phyloP scores from a whole-genome alignment of 2,888 invertebrate genomes.

The Sympetrum striolatum region DNA sequence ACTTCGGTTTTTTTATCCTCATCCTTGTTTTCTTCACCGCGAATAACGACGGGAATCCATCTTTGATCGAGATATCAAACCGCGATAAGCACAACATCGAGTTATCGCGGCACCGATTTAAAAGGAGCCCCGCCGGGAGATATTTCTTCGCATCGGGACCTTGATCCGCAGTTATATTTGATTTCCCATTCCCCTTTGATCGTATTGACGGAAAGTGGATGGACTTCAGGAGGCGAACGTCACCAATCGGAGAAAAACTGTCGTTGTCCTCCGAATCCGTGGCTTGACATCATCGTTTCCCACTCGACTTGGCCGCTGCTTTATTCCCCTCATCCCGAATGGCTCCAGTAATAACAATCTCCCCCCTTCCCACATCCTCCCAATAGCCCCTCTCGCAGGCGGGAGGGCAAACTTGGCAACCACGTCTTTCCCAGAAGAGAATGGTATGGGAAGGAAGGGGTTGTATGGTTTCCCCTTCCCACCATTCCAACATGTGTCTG shows the following conservation, averaged over 20 bases:
- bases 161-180: too few species aligned
- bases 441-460: background rate
- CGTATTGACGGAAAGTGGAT: too few species aligned
- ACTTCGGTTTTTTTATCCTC: too few species aligned
- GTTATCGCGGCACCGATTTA: too few species aligned
- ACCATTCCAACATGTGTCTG: slow-evolving; percentile 35
- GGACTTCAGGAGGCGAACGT: background rate
- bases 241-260: background rate
- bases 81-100: too few species aligned
- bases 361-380: background rate
- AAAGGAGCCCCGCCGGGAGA: too few species aligned
- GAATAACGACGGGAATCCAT: too few species aligned
- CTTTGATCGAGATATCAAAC: too few species aligned
- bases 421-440: slow-evolving; percentile 3
- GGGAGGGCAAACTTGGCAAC: slow-evolving; percentile 22
- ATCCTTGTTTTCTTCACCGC: too few species aligned
- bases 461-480: background rate
- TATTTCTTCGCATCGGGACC: too few species aligned
- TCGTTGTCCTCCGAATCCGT: background rate
- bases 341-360: slow-evolving; percentile 25
- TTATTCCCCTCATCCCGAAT: slow-evolving; percentile 4
- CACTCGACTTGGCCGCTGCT: slow-evolving; percentile 9
- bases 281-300: slow-evolving; percentile 28
- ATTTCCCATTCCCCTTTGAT: too few species aligned
- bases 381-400: background rate